These are phyloP conservation scores for fruit fly (Drosophila melanogaster) DNA, from an alignment of 1,140 invertebrate genomes.

Conservation along the genomic window DNA sequence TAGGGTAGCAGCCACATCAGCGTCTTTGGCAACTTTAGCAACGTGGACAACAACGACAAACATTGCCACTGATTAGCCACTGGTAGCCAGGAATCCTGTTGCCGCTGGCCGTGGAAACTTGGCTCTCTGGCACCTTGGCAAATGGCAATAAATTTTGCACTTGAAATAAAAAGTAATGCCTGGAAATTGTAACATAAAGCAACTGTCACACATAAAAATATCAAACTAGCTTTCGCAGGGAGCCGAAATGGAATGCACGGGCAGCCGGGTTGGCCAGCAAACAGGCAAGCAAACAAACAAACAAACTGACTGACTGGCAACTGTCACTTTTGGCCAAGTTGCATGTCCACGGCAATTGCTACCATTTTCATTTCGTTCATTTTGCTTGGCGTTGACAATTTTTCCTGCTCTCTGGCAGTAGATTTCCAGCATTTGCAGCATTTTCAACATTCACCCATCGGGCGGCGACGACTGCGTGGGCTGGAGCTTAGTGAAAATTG, in stretches of 20 bases:
- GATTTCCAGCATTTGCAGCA: slow-evolving; percentile 28
- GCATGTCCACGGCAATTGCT: slow-evolving; percentile 77
- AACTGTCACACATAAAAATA: slow-evolving; percentile 81
- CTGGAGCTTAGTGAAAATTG: slow-evolving; percentile 78
- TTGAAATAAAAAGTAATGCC: slow-evolving; percentile 82
- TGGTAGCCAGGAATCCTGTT: slow-evolving; percentile 49
- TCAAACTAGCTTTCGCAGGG: slow-evolving; percentile 48
- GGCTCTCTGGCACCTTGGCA: slow-evolving; percentile 66
- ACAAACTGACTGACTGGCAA: slow-evolving; percentile 67
- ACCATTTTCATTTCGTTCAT: slow-evolving; percentile 78
- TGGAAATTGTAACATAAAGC: slow-evolving; percentile 80
- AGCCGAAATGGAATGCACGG: slow-evolving; percentile 9
- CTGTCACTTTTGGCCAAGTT: slow-evolving; percentile 77
- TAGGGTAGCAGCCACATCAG: slow-evolving; percentile 3
- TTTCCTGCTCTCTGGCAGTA: slow-evolving; percentile 11
- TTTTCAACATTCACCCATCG: slow-evolving; percentile 66
- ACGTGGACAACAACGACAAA: slow-evolving; percentile 19
- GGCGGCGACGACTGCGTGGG: slow-evolving; percentile 76
- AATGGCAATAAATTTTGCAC: slow-evolving; percentile 81
- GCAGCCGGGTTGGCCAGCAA: neutral
- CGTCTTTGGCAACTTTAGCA: slow-evolving; percentile 3
- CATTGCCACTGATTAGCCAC: slow-evolving; percentile 60
- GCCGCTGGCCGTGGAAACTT: slow-evolving; percentile 33
- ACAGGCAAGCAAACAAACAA: slow-evolving; percentile 2
- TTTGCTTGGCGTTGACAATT: slow-evolving; percentile 67